phyloP scores from a whole-genome alignment of 2,888 invertebrate genomes.

The Drosophila niveifrons region DNA sequence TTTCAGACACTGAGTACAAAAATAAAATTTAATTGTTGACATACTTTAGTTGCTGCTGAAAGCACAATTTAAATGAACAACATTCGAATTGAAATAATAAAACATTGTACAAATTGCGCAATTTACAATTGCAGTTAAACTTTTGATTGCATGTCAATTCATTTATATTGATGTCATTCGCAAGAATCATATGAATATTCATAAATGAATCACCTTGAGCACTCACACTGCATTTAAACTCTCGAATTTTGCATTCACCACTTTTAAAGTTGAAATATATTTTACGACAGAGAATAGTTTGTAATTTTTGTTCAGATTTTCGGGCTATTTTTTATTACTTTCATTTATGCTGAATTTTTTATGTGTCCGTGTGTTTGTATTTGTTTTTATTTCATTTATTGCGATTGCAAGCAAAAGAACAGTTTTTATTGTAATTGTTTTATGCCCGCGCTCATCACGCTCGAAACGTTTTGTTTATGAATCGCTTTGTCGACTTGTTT shows the following conservation, averaged over 20 bases:
- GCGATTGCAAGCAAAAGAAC: conserved; percentile 33
- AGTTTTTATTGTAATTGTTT: conserved; percentile 73
- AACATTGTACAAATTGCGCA: no score
- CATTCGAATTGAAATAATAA: no score
- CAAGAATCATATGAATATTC: background rate
- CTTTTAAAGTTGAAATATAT: background rate
- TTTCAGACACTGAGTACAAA: no score
- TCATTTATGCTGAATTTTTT: conserved; percentile 33
- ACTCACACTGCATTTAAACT: background rate
- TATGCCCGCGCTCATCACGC: conserved; percentile 60
- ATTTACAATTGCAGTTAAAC: no score
- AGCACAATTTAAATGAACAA: no score
- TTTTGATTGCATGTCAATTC: no score
- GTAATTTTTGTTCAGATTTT: background rate
- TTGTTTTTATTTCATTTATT: conserved; percentile 78
- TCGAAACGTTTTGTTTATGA: conserved; percentile 60
- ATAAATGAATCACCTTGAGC: background rate
- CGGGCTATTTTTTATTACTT: conserved; percentile 4
- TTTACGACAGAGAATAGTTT: conserved; percentile 3
- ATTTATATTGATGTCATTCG: no score
- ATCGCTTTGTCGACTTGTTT: conserved; percentile 47
- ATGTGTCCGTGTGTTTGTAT: conserved; percentile 56
- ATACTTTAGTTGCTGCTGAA: no score
- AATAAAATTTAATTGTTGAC: no score
- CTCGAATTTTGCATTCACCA: background rate